These are phyloP conservation scores for Liposcelis brunnea DNA, from an alignment of 2,888 invertebrate species.

Conservation along the genomic window DNA sequence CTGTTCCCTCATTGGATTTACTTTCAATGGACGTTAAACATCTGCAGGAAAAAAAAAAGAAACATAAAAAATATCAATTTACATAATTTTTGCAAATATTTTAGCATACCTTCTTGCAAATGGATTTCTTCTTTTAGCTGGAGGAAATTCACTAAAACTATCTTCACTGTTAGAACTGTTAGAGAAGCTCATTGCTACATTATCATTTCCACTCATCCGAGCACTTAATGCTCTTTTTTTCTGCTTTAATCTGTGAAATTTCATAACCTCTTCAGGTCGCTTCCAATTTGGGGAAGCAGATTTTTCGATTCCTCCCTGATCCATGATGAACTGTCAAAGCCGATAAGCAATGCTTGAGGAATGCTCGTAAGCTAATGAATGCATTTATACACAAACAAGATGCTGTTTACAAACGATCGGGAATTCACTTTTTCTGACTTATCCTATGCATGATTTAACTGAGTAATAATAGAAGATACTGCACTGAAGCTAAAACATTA, in stretches of 20 bases:
- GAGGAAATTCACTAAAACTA: slow-evolving; percentile 3
- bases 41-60: not conserved
- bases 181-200: slow-evolving; percentile 1
- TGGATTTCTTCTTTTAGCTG: slow-evolving; percentile 54
- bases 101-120: slow-evolving; percentile 33
- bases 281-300: slow-evolving; percentile 29
- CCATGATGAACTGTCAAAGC: too few relatives aligned
- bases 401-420: too few relatives aligned
- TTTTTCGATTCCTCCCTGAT: too few relatives aligned
- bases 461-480: too few relatives aligned
- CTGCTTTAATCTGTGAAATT: slow-evolving; percentile 54
- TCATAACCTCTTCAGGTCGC: slow-evolving; percentile 44
- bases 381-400: too few relatives aligned
- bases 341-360: too few relatives aligned
- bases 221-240: slow-evolving; percentile 63
- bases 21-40: too few relatives aligned
- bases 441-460: too few relatives aligned
- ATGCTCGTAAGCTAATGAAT: too few relatives aligned
- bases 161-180: slow-evolving; percentile 2
- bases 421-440: too few relatives aligned
- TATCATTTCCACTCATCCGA: slow-evolving; percentile 31
- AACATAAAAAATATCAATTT: not conserved
- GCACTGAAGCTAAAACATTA: too few relatives aligned
- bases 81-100: too few relatives aligned
- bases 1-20: slow-evolving; percentile 4